A percentile compares a stretch with the other conserved stretches of the same genome.
These are phyloP conservation scores for Acromyrmex echinatior DNA, from an alignment of 1,140 invertebrate species.

Conservation along the genomic window DNA sequence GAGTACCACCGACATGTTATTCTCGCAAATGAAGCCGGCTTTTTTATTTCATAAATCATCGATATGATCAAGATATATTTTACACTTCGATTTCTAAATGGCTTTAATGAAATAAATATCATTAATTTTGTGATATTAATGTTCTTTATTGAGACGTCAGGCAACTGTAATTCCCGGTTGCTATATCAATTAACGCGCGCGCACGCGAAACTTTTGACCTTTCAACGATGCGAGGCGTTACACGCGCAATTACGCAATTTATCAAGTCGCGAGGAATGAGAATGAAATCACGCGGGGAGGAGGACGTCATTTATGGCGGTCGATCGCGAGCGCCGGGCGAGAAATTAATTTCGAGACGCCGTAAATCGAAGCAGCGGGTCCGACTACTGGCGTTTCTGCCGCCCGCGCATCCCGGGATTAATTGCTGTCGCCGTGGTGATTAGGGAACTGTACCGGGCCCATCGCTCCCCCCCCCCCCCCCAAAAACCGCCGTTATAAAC, in stretches of 20 bases:
- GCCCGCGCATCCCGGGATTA: conserved; percentile 62
- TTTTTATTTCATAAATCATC: neutral
- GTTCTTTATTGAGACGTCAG: neutral
- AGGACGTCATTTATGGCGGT: neutral
- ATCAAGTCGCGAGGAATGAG: conserved; percentile 17
- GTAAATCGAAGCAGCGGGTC: conserved; percentile 64
- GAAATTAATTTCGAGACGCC: conserved; percentile 65
- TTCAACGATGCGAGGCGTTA: neutral
- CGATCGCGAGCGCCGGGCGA: conserved; percentile 33
- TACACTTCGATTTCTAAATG: neutral
- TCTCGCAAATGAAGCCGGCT: neutral
- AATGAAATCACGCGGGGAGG: conserved; percentile 31
- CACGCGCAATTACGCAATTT: neutral
- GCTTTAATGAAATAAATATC: neutral
- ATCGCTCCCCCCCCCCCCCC: neutral
- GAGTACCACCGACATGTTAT: neutral
- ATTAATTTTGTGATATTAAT: conserved; percentile 22
- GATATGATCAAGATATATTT: neutral
- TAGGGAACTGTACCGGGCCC: conserved; percentile 41
- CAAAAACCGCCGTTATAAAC: conserved; percentile 69
- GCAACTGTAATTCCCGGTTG: neutral
- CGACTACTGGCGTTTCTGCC: conserved; percentile 24
- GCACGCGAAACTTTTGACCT: conserved; percentile 28
- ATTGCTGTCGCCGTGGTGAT: conserved; percentile 65
- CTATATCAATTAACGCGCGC: conserved; percentile 19